Evolutionary conservation across 2,797 vertebrate species (phyloP), one percentile per base, ranked within the genome.

Genomic region (Melanotaenia maccullochi): DNA sequence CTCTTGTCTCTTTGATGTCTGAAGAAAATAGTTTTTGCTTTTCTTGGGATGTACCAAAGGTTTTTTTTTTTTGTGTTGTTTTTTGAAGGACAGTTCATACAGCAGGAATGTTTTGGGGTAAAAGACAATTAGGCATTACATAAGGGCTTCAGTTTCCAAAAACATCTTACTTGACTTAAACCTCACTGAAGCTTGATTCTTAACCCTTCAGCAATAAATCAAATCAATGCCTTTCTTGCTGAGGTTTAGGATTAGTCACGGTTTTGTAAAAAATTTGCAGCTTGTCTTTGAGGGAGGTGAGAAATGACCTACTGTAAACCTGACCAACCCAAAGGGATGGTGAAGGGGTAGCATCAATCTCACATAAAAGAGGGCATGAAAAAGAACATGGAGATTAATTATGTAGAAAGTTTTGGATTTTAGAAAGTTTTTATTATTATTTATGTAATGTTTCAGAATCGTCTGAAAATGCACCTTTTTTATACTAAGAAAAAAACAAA

Each of bases 181-280:
- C 33, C 24, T 80, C 61, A 54, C 2, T 64, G 58, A 54, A 24
- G 42, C 64, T 49, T 14, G 32, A 73, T 35, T 20, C 32, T 54
- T 64, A 28, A 81, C 77, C 60, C 52, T 12, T 77, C 40, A 67
- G 56, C 49, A 54, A 65, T 71, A 79, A 82, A 85, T 88, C 69
- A 75, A 59, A 24, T 13, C 9, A 1, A 25, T 51, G 32, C 38
- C 57, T 54, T 12, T 68, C 25, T 40, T 59, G 25, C 55, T 70
- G 59, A 83, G 76, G 42, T 80, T 81, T 71, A 77, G 75, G 68
- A 74, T 72, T 13, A 24, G 65, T 71, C 28, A 55, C 70, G 63
- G 82, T 9, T 77, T 77, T 78, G 16, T 42, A 62, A 60, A 75
- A 60, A 33, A 49, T 68, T 42, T 68, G 30, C 32, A 74, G 51